Base-by-base conservation (phyloP, 2,888 invertebrate species). In the Brassicogethes aeneus region DNA sequence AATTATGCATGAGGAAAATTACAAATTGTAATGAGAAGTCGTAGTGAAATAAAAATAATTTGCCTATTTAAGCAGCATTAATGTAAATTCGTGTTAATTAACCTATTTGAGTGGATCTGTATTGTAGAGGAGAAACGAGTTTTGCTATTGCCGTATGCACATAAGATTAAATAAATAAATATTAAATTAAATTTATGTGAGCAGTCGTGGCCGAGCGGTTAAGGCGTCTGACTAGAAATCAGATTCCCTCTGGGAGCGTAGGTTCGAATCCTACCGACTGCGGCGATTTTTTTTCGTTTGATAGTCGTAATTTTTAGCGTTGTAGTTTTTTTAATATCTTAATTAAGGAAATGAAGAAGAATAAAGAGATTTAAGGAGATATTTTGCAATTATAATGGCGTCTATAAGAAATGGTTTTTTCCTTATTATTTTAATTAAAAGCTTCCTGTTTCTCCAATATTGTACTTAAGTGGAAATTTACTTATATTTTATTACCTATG, bases 241-340 rank as follows among this genome's bases (percentile, higher is more conserved):
- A 82, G 82, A 82, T 84, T 84, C 83, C 83, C 83, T 84, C 82
- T 84, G 82, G 83, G 83, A 83, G 84, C 84, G 83, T 82, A 84
- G 84, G 84, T 85, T 85, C 84, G 83, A 84, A 81, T 84, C 83
- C 83, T 84, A 82, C 83, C 81, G 82, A 79, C 83, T 82, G 83
- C 83, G 84, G 37, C n/a, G n/a, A n/a, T n/a, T 7, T 3, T 36
- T 33, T 44, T 48, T 50, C 50, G 49, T 39, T 17, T 34, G 10
- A 23, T 23, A 7, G 5, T 10, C 23, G 5, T 10, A 23, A 23
- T 23, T 23, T 5, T 10, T 23, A 23, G n/a, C n/a, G n/a, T n/a
- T n/a, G n/a, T n/a, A n/a, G n/a, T n/a, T n/a, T n/a, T n/a, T n/a
- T n/a, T n/a, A n/a, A n/a, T n/a, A n/a, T n/a, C n/a, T n/a, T n/a